These are phyloP conservation scores for Pampusana beccarii DNA, from an alignment of 2,113 vertebrate species.

Conservation along the genomic window DNA sequence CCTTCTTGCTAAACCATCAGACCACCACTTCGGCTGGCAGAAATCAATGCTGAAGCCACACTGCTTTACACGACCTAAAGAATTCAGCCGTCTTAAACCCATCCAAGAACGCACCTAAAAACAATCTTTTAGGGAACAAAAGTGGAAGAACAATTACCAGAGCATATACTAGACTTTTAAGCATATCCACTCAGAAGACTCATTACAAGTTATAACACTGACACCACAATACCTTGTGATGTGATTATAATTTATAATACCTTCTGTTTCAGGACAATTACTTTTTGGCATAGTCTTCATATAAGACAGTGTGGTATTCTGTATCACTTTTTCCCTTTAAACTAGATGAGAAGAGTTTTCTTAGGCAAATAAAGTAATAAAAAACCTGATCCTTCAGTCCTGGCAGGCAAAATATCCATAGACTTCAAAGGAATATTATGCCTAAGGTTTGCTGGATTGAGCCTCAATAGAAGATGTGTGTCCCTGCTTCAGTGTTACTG, in stretches of 20 bases:
- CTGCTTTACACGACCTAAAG: accelerated
- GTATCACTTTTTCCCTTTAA: neutral
- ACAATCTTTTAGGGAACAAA: neutral
- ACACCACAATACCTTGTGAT: neutral
- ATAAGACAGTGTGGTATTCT: neutral
- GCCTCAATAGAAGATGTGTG: neutral
- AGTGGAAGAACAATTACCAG: neutral
- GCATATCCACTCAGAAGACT: neutral
- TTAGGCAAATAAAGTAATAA: conserved; percentile 48
- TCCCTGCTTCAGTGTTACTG: neutral
- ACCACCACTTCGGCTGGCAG: accelerated
- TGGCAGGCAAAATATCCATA: conserved; percentile 13
- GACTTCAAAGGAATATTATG: conserved; percentile 33
- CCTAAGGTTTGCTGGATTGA: neutral
- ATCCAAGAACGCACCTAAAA: neutral
- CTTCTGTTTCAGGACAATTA: neutral
- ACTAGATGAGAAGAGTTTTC: conserved; percentile 28
- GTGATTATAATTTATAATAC: neutral
- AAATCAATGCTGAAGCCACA: neutral
- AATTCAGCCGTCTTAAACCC: neutral
- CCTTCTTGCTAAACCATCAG: neutral
- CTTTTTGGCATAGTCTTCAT: neutral
- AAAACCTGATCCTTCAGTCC: neutral
- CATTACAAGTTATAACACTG: neutral
- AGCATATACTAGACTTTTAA: neutral